Evolutionary conservation across 2,113 vertebrate species (phyloP).

Genomic region (Oenanthe oenanthe): DNA sequence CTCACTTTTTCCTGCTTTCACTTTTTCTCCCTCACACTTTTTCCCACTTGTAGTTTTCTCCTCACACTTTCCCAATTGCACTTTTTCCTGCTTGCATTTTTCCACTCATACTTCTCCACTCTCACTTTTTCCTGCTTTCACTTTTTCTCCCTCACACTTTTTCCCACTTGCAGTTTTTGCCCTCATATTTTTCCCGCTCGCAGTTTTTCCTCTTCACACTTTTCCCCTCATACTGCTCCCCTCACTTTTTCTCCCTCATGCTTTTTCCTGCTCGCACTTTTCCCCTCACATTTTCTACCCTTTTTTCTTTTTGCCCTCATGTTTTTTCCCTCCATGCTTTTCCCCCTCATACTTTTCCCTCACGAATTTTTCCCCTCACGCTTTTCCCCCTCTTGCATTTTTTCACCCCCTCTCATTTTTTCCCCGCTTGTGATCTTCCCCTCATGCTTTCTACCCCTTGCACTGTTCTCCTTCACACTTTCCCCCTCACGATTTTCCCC

Average conservation of each 20-base stretch:
- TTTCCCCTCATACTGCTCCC: no score
- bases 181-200: fast-evolving
- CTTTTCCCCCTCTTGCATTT: neutral
- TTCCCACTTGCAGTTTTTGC: fast-evolving
- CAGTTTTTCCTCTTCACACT: neutral
- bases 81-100: fast-evolving
- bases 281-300: no score
- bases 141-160: neutral
- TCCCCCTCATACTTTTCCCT: neutral
- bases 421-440: fast-evolving
- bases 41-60: no score
- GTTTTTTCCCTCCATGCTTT: fast-evolving
- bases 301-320: neutral
- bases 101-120: neutral
- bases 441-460: neutral
- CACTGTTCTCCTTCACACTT: fast-evolving
- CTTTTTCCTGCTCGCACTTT: no score
- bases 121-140: no score
- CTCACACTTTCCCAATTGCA: neutral
- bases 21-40: neutral
- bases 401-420: neutral
- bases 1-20: fast-evolving
- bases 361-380: fast-evolving
- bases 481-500: no score
- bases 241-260: no score